Percentiles rank a stretch among this genome's conserved stretches.
Conservation (phyloP, 2,113 vertebrate species). For the Probosciger aterrimus region DNA sequence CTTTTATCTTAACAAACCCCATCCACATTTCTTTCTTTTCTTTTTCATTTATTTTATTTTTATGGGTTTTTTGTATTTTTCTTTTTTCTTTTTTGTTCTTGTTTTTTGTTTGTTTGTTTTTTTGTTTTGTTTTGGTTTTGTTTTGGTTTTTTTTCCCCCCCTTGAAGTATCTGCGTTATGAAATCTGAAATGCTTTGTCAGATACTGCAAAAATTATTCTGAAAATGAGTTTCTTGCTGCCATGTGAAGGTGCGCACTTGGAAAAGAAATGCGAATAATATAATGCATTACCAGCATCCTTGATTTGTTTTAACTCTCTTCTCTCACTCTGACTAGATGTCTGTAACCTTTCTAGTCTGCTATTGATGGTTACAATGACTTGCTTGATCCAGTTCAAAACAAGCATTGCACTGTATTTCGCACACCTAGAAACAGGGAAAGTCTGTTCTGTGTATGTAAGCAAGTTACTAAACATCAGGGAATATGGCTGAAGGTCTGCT, state of each 20-base stretch:
- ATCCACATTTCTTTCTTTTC: background rate
- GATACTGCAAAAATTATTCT: background rate
- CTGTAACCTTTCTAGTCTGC: background rate
- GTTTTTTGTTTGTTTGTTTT: too few species aligned
- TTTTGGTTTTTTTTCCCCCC: background rate
- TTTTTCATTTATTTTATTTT: background rate
- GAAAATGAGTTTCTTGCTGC: background rate
- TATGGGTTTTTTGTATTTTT: background rate
- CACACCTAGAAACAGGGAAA: background rate
- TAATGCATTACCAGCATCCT: background rate
- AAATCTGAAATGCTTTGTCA: background rate
- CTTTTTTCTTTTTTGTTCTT: fast-evolving
- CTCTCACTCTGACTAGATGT: background rate
- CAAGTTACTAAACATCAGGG: background rate
- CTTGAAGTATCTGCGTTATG: background rate
- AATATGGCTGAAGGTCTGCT: background rate
- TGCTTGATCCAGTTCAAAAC: background rate
- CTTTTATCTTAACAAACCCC: background rate
- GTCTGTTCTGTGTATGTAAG: background rate
- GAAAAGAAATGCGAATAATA: background rate
- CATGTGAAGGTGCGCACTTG: background rate
- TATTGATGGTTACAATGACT: background rate
- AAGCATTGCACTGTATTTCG: background rate
- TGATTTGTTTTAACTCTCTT: background rate
- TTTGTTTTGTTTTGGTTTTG: background rate